Conservation (phyloP, 2,888 invertebrate species). For the Pristionchus arcanus region DNA sequence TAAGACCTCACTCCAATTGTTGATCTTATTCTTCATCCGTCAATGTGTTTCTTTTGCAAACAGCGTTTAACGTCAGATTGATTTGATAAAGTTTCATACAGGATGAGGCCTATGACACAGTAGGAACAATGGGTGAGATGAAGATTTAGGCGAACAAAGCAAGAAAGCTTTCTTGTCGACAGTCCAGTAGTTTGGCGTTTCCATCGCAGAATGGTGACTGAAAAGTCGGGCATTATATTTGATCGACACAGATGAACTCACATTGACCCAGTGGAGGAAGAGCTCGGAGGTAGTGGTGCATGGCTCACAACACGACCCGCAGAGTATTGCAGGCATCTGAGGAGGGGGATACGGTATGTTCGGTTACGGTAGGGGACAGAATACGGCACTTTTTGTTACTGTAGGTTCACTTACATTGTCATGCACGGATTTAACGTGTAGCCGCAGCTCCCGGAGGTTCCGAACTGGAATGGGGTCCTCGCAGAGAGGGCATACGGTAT, state of each 20-base stretch:
- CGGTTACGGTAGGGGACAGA: not conserved
- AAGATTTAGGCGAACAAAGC: not conserved
- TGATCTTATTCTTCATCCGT: not conserved
- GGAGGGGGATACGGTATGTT: not conserved
- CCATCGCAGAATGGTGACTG: slow-evolving; percentile 29
- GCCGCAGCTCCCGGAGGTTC: not conserved
- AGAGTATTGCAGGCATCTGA: not conserved
- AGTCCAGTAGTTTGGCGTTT: slow-evolving; percentile 19
- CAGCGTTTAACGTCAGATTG: not conserved
- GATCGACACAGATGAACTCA: not conserved
- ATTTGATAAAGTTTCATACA: not conserved
- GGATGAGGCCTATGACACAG: not conserved
- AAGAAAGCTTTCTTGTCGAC: slow-evolving; percentile 13
- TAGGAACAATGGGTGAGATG: not conserved
- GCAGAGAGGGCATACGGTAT: slow-evolving; percentile 32
- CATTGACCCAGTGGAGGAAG: not conserved
- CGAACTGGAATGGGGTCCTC: not conserved
- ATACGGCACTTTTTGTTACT: not conserved
- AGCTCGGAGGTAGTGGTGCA: slow-evolving; percentile 25
- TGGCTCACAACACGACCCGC: slow-evolving; percentile 4
- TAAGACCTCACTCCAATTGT: not conserved
- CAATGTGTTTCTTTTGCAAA: not conserved
- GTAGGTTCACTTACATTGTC: not conserved
- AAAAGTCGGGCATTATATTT: not conserved
- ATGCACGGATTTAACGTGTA: not conserved